Base-by-base conservation (phyloP, 2,113 vertebrate genomes). In the Coturnix japonica region DNA sequence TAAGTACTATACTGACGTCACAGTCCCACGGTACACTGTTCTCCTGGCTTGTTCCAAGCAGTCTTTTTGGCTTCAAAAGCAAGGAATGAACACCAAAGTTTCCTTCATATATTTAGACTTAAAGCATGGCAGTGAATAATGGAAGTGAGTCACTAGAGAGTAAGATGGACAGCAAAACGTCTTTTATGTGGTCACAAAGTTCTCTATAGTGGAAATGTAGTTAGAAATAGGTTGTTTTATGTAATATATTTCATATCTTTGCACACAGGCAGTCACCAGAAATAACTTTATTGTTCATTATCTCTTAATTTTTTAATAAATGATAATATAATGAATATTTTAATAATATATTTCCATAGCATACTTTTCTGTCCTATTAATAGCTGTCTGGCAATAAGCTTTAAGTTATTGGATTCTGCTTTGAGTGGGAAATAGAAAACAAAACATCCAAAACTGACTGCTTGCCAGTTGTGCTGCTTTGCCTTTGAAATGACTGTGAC, bases 61-160 rank as follows among this genome's bases (percentile, higher is more conserved):
- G 26, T 57, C 54, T 86, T 63, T 19, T 37, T 82, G 46, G 35
- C 59, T 94, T 95, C 49, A 82, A 79, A 93, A 88, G 64, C 35
- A 84, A 11, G 76, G 76, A 72, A 80, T 65, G 47, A 89, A 25
- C 43, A 77, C 47, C 84, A 31, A 85, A 49, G 44, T 85, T 86
- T 65, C 65, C 59, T 76, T 91, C 49, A 54, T 65, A 9, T 77
- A 37, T 90, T 76, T 78, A 49, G 79, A 46, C 46, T 89, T 74
- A 16, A 33, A 80, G 16, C 1, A 6, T 79, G 73, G 44, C 65
- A 65, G 41, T 3, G 15, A 82, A 33, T 69, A 81, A 41, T 82
- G 71, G 82, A 81, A 84, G 39, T 21, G 56, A 47, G n/a, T 61
- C 47, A 21, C 63, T 69, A 17, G 57, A 89, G 41, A 70, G 71